These are phyloP conservation scores for Petromus typicus DNA, from an alignment of 2,113 vertebrate genomes.

Conservation along the genomic window DNA sequence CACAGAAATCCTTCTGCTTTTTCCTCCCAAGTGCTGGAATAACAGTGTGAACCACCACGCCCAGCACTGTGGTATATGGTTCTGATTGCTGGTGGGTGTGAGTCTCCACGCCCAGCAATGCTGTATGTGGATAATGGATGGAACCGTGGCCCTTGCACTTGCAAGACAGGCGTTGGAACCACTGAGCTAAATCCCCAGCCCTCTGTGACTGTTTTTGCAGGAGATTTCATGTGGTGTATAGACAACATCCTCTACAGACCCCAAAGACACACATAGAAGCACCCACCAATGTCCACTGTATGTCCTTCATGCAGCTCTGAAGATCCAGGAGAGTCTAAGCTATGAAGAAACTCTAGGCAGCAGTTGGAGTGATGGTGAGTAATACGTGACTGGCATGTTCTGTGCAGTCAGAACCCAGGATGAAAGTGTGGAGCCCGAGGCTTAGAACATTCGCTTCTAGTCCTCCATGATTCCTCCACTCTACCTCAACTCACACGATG, in stretches of 20 bases:
- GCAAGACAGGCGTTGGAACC: too few relatives aligned
- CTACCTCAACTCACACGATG: background rate
- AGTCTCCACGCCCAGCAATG: too few relatives aligned
- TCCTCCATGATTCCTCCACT: background rate
- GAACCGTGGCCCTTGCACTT: too few relatives aligned
- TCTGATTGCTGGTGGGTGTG: too few relatives aligned
- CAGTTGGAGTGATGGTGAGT: fast-evolving
- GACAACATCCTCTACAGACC: background rate
- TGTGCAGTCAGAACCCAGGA: background rate
- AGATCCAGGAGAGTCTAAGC: background rate
- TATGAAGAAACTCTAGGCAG: background rate
- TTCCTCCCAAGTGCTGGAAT: too few relatives aligned
- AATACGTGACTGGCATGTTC: background rate
- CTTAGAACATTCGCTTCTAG: background rate
- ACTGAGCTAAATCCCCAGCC: too few relatives aligned
- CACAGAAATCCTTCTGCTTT: too few relatives aligned
- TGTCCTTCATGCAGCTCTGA: background rate
- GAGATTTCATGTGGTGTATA: background rate
- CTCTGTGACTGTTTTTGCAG: background rate
- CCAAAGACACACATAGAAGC: background rate
- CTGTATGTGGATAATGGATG: too few relatives aligned
- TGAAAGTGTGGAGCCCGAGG: background rate
- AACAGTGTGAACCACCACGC: too few relatives aligned
- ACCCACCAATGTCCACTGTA: fast-evolving
- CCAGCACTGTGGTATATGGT: too few relatives aligned